These are phyloP conservation scores for Lithophane ornitopus DNA, from an alignment of 2,888 invertebrate species.

Conservation along the genomic window DNA sequence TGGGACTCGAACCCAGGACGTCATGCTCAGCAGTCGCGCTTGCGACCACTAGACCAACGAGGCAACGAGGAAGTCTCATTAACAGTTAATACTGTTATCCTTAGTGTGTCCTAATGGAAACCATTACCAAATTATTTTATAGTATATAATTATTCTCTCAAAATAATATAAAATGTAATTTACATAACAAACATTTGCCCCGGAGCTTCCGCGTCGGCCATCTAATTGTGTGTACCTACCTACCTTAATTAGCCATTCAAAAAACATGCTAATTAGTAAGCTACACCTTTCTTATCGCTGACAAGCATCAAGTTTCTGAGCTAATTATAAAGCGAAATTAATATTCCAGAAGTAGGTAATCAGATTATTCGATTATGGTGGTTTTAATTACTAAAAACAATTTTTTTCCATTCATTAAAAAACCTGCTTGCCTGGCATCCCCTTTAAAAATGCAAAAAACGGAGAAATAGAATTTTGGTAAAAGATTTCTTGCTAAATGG, in stretches of 20 bases:
- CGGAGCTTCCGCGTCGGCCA: background rate
- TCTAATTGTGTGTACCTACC: background rate
- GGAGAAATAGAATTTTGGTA: background rate
- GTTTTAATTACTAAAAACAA: background rate
- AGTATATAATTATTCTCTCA: background rate
- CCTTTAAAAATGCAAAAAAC: background rate
- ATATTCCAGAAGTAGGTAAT: background rate
- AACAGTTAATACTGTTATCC: background rate
- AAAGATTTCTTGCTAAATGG: background rate
- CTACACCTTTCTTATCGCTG: slow-evolving; percentile 14
- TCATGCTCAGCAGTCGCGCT: background rate
- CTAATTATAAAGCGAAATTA: slow-evolving; percentile 25
- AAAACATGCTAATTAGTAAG: slow-evolving; percentile 44
- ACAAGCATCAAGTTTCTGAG: slow-evolving; percentile 18
- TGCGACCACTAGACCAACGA: background rate
- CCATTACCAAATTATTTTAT: background rate
- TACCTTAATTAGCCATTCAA: slow-evolving; percentile 36
- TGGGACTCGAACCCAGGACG: background rate
- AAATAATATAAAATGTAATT: background rate
- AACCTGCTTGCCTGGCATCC: background rate
- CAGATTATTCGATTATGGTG: background rate
- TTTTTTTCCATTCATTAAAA: background rate
- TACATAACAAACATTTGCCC: background rate
- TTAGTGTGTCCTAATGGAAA: background rate
- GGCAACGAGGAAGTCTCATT: background rate